Evolutionary conservation across 2,113 vertebrate genomes (phyloP).

Genomic region (Murina feae): DNA sequence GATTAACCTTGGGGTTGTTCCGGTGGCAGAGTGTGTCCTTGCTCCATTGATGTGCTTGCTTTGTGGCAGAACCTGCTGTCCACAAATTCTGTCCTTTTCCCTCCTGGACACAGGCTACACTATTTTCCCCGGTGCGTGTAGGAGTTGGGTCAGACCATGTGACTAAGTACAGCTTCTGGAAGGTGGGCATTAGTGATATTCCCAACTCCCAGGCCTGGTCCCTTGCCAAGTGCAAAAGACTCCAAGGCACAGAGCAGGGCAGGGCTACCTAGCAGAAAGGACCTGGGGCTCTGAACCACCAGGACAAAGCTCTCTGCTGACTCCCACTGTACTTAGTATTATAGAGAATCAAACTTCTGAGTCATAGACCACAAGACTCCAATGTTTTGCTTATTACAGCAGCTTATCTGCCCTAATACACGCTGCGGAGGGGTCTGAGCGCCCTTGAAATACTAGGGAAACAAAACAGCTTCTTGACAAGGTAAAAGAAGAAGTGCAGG

Average conservation of each 20-base stretch:
- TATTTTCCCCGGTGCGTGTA: neutral
- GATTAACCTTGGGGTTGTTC: neutral
- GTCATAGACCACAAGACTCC: neutral
- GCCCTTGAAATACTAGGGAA: neutral
- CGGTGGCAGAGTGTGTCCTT: neutral
- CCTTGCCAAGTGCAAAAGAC: neutral
- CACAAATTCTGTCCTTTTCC: neutral
- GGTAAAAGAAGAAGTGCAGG: neutral
- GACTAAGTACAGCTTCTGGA: neutral
- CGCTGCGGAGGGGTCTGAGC: rapidly evolving
- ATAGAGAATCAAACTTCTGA: neutral
- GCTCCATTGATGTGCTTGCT: neutral
- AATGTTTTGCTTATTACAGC: neutral
- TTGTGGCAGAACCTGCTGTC: neutral
- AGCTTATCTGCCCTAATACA: neutral
- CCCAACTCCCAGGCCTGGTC: neutral
- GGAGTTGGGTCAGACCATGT: neutral
- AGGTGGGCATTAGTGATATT: neutral
- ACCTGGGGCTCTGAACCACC: neutral
- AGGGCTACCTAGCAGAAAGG: neutral
- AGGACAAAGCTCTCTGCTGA: neutral
- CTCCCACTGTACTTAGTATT: neutral
- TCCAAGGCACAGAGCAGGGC: neutral
- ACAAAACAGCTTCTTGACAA: neutral
- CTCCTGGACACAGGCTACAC: neutral